Conservation (phyloP, 2,888 invertebrate genomes). For the Sinohyriopsis cumingii region DNA sequence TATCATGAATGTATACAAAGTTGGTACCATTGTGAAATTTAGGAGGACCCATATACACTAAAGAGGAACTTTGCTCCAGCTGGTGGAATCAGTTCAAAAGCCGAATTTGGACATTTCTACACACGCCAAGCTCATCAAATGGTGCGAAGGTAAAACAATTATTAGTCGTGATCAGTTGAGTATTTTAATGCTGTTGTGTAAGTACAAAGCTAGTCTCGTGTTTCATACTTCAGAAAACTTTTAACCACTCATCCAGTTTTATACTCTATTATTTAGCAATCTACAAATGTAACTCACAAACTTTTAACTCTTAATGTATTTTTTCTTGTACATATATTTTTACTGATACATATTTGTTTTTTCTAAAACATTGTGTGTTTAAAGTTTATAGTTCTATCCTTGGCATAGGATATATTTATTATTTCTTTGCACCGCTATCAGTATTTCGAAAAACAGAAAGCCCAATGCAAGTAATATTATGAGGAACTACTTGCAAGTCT, state of each 20-base stretch:
- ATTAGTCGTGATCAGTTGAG: neutral
- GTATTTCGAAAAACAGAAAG: too few species aligned
- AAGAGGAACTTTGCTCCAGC: conserved; percentile 16
- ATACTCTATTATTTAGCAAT: too few species aligned
- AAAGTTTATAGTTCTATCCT: too few species aligned
- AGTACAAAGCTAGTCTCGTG: neutral
- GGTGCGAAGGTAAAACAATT: conserved; percentile 32
- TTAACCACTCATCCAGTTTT: neutral
- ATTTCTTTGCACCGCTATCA: too few species aligned
- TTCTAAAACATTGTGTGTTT: too few species aligned
- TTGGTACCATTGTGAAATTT: neutral
- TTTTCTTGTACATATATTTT: too few species aligned
- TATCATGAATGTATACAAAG: neutral
- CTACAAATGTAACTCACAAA: too few species aligned
- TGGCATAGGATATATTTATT: too few species aligned
- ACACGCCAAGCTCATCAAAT: conserved; percentile 35
- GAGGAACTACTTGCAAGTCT: too few species aligned
- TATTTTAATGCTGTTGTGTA: neutral
- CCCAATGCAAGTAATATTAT: too few species aligned
- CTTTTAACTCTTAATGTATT: too few species aligned
- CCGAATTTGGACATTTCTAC: conserved; percentile 41
- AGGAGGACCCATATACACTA: conserved; percentile 25
- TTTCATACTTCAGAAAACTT: neutral
- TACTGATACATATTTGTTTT: too few species aligned
- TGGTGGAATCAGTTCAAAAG: conserved; percentile 27